Conservation (phyloP, 2,113 vertebrate genomes). For the Todiramphus saurophagus region DNA sequence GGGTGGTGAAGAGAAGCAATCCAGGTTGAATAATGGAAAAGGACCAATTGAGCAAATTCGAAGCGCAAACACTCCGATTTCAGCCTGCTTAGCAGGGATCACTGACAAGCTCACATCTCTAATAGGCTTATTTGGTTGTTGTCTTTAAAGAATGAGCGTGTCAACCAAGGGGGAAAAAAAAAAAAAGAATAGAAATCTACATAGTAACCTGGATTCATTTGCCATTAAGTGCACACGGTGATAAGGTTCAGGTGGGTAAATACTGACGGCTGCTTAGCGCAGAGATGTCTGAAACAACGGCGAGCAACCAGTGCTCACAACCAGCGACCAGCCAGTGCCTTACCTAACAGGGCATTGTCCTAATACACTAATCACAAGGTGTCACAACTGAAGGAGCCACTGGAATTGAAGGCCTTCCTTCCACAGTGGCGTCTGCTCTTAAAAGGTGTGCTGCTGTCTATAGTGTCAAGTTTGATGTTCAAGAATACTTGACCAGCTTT, state of each 20-base stretch:
- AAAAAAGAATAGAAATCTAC: not conserved
- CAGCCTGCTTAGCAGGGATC: conserved; percentile 21
- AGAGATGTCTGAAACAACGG: not conserved
- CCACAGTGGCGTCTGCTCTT: not conserved
- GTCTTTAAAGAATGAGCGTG: conserved; percentile 1
- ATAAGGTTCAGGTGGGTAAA: conserved; percentile 65
- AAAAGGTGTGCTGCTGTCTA: not conserved
- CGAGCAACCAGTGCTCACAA: not conserved
- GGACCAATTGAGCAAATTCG: conserved; percentile 66
- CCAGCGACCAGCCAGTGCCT: rapidly evolving
- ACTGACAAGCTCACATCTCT: not conserved
- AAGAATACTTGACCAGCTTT: not conserved
- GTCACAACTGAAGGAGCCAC: not conserved
- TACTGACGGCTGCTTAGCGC: conserved; percentile 30
- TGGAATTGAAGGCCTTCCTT: not conserved
- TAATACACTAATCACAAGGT: no score
- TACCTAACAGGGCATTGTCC: not conserved
- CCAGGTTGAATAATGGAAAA: conserved; percentile 66
- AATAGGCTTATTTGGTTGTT: not conserved
- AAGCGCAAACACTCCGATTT: conserved; percentile 68
- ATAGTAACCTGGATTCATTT: not conserved
- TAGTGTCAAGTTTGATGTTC: not conserved
- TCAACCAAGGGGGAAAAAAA: not conserved
- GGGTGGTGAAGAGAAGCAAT: conserved; percentile 35
- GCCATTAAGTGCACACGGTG: not conserved